Evolutionary conservation across 2,797 vertebrate genomes (phyloP), one percentile per base, ranked within the genome.

Genomic region (Semotilus atromaculatus): DNA sequence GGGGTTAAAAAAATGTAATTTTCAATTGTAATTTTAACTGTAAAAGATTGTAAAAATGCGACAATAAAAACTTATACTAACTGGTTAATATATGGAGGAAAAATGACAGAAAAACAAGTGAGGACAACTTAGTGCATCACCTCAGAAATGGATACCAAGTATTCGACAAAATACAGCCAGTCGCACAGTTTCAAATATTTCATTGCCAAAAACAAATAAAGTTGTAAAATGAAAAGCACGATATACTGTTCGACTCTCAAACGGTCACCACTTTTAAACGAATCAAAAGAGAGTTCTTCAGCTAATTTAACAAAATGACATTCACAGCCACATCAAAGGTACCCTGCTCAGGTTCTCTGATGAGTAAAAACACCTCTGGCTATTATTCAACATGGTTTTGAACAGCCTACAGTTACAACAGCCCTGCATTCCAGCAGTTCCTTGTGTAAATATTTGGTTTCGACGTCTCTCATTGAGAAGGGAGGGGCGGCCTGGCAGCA

Each of bases 391-490:
- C 71, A 79, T 80, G 40, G 10, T 80, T 66, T 80, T 62, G 68
- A 86, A 66, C 85, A 43, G 73, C 31, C 16, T 67, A 68, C 82
- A 62, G 78, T 88, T 79, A 87, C 83, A 85, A 89, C 86, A 87
- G 82, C 62, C n/a, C 82, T 72, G 74, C 89, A 89, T 88, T 89
- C 88, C 89, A 86, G 48, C 70, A 79, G 75, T 72, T 62, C 60
- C 80, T 85, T 89, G 76, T 88, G 73, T 91, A 91, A 91, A 91
- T 90, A 91, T 91, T 91, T 91, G 87, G 80, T 77, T 45, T 80
- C 53, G 60, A 76, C 73, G 64, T 86, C 78, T 86, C 81, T 72
- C 36, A 82, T 78, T 60, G 67, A 51, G 72, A 71, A 76, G 83
- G 79, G 83, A 83, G 85, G 34, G 64, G 74, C 34, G 6, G 51